Evolutionary conservation across 2,113 vertebrate genomes (phyloP), one percentile per base, ranked within the genome.

Genomic region (Gallinago media): DNA sequence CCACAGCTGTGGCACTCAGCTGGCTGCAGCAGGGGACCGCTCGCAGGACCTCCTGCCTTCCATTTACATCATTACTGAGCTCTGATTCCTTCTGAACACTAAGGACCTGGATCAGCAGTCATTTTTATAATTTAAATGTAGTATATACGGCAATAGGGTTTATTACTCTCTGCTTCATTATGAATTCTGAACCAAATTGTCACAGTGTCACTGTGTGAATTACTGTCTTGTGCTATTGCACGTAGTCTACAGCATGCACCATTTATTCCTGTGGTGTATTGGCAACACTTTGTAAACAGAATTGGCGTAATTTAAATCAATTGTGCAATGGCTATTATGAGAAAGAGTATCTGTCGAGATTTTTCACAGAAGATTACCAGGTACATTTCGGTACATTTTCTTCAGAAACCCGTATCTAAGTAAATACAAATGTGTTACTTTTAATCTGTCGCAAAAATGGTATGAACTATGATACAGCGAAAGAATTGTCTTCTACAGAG

Each of bases 11-110:
- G 52, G 61, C 23, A 9, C 58, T 27, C 54, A 18, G 56, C 38
- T 62, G 66, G 55, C 55, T 44, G 44, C 67, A 58, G 52, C 38
- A 29, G 11, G 34, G 31, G 2, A 32, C 22, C 0, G 4, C 49
- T 40, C 0, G 0, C 29, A 29, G 36, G 12, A 38, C 15, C 47
- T 59, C 20, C 66, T 44, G n/a, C 22, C 1, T 0, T 25, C 40
- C 0, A 0, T 8, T 54, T 25, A 38, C 12, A 26, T 32, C 7
- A 0, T 3, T 25, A 4, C 31, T 4, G 34, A 86, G 23, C 50
- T 27, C 49, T 32, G 32, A 11, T n/a, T 66, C 27, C 2, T 1
- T 15, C 79, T 32, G 31, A 73, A n/a, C 5, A 3, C 16, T 0
- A 34, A 27, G 12, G 4, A 13, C 2, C n/a, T 36, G 25, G 23